These are phyloP conservation scores for Anguilla pacifica DNA, from an alignment of 2,797 vertebrate species.

Conservation along the genomic window DNA sequence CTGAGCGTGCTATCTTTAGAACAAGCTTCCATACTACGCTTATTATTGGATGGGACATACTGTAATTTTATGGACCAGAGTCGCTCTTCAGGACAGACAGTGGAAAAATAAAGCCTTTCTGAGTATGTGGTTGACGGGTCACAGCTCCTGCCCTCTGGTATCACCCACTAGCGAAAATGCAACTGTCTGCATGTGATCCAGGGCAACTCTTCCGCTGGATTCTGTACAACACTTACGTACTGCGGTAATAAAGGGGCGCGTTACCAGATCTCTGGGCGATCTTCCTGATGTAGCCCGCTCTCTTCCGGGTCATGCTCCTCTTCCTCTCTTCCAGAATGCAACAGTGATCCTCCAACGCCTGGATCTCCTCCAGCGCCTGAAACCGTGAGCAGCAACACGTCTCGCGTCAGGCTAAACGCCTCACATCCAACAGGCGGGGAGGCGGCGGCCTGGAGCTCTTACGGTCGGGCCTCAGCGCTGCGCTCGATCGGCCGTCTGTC, in stretches of 20 bases:
- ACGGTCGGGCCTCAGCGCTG: no score
- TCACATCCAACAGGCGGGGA: no score
- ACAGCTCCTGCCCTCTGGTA: no score
- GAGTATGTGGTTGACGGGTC: not conserved
- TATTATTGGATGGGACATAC: no score
- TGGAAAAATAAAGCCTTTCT: not conserved
- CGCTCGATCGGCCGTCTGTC: no score
- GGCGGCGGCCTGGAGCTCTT: no score
- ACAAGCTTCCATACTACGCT: no score
- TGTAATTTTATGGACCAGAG: not conserved
- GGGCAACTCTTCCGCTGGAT: not conserved
- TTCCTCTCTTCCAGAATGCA: not conserved
- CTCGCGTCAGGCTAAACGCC: not conserved
- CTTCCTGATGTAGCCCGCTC: not conserved
- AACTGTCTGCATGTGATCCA: not conserved
- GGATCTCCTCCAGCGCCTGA: not conserved
- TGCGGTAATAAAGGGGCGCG: no score
- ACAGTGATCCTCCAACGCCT: not conserved
- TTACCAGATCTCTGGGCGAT: not conserved
- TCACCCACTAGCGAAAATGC: no score
- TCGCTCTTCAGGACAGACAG: not conserved
- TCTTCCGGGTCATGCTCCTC: not conserved
- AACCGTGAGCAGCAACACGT: not conserved
- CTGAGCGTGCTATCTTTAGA: no score
- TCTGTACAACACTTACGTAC: no score